Conservation (phyloP, 2,888 invertebrate species). For the Dusona sp. region DNA sequence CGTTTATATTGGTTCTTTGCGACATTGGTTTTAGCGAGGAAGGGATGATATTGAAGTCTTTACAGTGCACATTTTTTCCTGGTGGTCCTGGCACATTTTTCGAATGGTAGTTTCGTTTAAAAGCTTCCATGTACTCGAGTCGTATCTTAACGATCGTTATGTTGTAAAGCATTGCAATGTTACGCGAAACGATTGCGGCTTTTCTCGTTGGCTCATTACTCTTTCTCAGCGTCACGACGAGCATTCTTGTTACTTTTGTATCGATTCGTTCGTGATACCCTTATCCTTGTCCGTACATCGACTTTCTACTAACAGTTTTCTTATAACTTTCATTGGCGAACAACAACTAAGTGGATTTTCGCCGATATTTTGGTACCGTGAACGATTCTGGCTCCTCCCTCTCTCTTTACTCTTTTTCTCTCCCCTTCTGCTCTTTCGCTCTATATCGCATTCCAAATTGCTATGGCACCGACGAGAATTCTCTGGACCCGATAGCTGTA, state of each 20-base stretch:
- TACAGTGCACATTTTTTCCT: constrained; percentile 32
- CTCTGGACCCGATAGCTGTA: constrained; percentile 56
- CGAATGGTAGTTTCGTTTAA: constrained; percentile 43
- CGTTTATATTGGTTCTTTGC: constrained; percentile 12
- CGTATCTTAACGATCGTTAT: constrained; percentile 45
- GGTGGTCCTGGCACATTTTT: neutral
- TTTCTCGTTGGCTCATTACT: constrained; percentile 27
- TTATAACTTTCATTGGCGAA: constrained; percentile 57
- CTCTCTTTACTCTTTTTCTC: constrained; percentile 1
- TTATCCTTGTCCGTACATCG: constrained; percentile 34
- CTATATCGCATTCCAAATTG: constrained; percentile 33
- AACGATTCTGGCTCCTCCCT: neutral
- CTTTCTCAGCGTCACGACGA: constrained; percentile 29
- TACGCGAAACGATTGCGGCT: constrained; percentile 50
- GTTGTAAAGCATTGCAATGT: constrained; percentile 30
- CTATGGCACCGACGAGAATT: constrained; percentile 31
- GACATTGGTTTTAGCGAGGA: constrained; percentile 1
- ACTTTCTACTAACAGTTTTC: neutral
- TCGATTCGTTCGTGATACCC: constrained; percentile 39
- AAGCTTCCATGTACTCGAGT: constrained; percentile 30
- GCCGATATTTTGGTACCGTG: constrained; percentile 67
- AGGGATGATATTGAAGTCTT: neutral
- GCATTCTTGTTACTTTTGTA: constrained; percentile 12
- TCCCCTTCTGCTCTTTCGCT: neutral
- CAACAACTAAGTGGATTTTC: constrained; percentile 68